phyloP scores from a whole-genome alignment of 2,797 vertebrate genomes.

The Micropoecilia bifurca region DNA sequence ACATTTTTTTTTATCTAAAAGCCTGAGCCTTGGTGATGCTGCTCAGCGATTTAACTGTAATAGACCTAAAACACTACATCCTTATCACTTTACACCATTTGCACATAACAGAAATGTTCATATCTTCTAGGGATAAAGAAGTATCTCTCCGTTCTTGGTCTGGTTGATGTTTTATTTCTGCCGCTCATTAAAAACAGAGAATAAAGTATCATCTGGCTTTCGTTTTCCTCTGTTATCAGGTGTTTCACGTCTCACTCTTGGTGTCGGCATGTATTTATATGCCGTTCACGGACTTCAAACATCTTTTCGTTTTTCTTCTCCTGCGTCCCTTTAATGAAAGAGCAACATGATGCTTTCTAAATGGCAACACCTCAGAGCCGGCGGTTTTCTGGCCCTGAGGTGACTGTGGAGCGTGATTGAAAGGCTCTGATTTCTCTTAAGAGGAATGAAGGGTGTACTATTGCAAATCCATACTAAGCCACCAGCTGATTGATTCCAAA shows the following conservation, averaged over 20 bases:
- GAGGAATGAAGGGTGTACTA: constrained; percentile 66
- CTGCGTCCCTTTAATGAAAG: constrained; percentile 46
- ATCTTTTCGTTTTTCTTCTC: constrained; percentile 17
- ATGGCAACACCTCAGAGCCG: constrained; percentile 64
- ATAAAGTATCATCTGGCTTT: not conserved
- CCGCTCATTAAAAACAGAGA: constrained; percentile 1
- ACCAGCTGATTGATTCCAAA: constrained; percentile 74
- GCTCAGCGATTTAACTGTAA: constrained; percentile 4
- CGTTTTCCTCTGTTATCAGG: constrained; percentile 36
- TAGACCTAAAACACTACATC: not conserved
- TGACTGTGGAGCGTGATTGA: constrained; percentile 61
- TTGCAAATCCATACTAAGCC: constrained; percentile 75
- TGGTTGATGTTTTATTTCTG: constrained; percentile 17
- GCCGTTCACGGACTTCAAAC: constrained; percentile 39
- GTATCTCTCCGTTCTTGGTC: not conserved
- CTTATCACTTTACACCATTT: not conserved
- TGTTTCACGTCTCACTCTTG: constrained; percentile 40
- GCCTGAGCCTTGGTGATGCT: not conserved
- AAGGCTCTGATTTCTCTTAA: constrained; percentile 70
- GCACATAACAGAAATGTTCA: constrained; percentile 9
- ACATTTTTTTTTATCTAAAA: not conserved
- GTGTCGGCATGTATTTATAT: constrained; percentile 48
- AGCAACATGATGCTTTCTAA: constrained; percentile 62
- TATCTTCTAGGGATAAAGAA: not conserved
- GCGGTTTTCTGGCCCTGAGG: constrained; percentile 58